Evolutionary conservation across 2,888 invertebrate species (phyloP).

Genomic region (Lasioglossum zephyrum): DNA sequence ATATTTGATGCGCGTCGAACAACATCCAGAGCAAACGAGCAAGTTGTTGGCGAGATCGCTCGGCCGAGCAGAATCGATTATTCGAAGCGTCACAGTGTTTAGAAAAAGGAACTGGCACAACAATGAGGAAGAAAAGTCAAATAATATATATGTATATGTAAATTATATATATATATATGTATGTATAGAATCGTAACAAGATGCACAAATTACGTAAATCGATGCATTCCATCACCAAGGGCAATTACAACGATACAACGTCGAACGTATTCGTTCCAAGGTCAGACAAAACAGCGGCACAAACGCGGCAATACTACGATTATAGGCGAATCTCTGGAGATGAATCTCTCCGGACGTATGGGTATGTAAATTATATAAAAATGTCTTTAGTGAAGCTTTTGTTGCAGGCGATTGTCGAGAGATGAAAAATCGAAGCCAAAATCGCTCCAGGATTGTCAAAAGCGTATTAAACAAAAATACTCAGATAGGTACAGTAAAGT

Average conservation of each 20-base stretch:
- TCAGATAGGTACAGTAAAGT: neutral
- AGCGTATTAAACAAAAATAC: slow-evolving; percentile 39
- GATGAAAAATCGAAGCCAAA: slow-evolving; percentile 61
- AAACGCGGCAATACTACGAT: slow-evolving; percentile 63
- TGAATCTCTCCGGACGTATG: slow-evolving; percentile 23
- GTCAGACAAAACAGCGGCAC: slow-evolving; percentile 73
- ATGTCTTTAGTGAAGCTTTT: slow-evolving; percentile 43
- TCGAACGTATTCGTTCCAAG: slow-evolving; percentile 54
- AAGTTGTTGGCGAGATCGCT: neutral
- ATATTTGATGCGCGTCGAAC: neutral
- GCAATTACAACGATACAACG: slow-evolving; percentile 55
- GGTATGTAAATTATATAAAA: slow-evolving; percentile 27
- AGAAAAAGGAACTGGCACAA: slow-evolving; percentile 65
- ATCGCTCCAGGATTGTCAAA: slow-evolving; percentile 54
- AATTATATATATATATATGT: slow-evolving; percentile 11
- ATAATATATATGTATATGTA: slow-evolving; percentile 54
- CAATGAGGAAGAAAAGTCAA: slow-evolving; percentile 64
- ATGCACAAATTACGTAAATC: slow-evolving; percentile 66
- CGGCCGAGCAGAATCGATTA: slow-evolving; percentile 67
- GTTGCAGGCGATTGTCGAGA: slow-evolving; percentile 50
- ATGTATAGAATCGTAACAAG: slow-evolving; percentile 63
- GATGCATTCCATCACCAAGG: slow-evolving; percentile 80
- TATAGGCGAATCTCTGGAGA: slow-evolving; percentile 38
- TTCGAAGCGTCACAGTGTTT: slow-evolving; percentile 65
- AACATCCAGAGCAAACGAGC: neutral